Conservation (phyloP, 1,140 invertebrate species). For the Drosophila busckii region DNA sequence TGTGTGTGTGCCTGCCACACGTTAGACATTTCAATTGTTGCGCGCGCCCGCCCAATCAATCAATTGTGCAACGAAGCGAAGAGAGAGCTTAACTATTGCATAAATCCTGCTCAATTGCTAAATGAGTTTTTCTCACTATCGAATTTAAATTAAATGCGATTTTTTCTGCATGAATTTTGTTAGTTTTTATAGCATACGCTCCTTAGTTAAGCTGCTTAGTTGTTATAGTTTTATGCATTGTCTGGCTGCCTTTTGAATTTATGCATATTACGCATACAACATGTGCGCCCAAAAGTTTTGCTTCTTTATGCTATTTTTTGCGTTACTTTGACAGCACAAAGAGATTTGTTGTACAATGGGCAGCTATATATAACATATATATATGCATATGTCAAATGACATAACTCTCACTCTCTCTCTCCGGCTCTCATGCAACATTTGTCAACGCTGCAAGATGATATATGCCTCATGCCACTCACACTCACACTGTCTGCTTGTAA, state of each 20-base stretch:
- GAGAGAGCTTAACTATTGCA: conserved; percentile 46
- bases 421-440: conserved; percentile 69
- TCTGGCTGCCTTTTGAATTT: neutral
- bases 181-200: neutral
- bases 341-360: too few relatives aligned
- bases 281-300: conserved; percentile 22
- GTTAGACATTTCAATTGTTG: conserved; percentile 51
- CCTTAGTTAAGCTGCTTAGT: neutral
- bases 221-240: conserved; percentile 7
- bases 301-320: too few relatives aligned
- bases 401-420: conserved; percentile 29
- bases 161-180: conserved; percentile 1
- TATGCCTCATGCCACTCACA: conserved; percentile 3
- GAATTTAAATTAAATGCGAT: too few relatives aligned
- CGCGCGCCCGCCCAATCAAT: conserved; percentile 56
- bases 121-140: too few relatives aligned
- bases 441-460: conserved; percentile 39
- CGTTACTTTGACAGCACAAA: conserved; percentile 32
- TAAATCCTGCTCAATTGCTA: conserved; percentile 8
- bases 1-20: conserved; percentile 37
- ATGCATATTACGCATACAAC: conserved; percentile 33
- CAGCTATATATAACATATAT: too few relatives aligned
- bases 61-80: conserved; percentile 62
- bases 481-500: conserved; percentile 34
- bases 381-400: conserved; percentile 48